Conservation (phyloP, 2,888 invertebrate genomes). For the Lumbricus terrestris region DNA sequence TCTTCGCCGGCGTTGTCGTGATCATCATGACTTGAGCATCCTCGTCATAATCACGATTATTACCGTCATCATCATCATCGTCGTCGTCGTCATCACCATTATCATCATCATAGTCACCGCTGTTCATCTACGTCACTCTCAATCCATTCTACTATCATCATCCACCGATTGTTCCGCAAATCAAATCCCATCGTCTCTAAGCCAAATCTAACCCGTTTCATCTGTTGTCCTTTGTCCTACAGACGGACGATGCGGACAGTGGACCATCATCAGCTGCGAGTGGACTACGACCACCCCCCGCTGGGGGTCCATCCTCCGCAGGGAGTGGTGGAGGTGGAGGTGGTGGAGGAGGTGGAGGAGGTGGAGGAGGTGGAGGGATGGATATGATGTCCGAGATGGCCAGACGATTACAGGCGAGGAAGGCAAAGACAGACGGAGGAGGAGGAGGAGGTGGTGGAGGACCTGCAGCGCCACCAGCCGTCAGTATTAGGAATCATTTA, state of each 20-base stretch:
- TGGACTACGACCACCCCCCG: background rate
- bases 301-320: background rate
- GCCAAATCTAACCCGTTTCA: background rate
- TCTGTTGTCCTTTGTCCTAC: background rate
- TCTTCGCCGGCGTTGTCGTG: no score
- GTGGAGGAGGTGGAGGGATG: conserved; percentile 36
- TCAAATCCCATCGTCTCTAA: no score
- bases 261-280: background rate
- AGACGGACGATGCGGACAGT: background rate
- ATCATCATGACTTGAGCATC: no score
- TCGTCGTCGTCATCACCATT: no score
- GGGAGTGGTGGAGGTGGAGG: background rate
- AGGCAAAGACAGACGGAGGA: conserved; percentile 64
- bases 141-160: no score
- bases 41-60: no score
- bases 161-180: no score
- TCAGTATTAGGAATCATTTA: background rate
- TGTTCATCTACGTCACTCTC: no score
- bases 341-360: conserved; percentile 14
- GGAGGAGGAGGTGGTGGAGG: background rate
- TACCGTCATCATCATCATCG: no score
- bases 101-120: no score
- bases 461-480: background rate
- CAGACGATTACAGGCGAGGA: conserved; percentile 80
- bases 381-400: conserved; percentile 97